These are phyloP conservation scores for Pleuronectes platessa DNA, from an alignment of 2,113 vertebrate species.

Conservation along the genomic window DNA sequence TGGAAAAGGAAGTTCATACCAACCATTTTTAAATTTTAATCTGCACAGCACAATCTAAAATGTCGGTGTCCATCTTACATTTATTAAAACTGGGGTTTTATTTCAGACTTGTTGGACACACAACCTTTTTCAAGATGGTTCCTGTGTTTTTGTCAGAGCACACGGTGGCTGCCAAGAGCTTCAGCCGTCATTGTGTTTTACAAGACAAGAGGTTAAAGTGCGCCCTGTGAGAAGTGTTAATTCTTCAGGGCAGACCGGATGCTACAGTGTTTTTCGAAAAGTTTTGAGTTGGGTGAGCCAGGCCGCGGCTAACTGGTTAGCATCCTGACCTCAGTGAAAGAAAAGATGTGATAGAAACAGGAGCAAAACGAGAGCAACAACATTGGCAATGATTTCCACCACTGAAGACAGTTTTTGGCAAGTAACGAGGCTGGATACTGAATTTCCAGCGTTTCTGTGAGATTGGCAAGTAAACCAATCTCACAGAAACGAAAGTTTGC, in stretches of 20 bases:
- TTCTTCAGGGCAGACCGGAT: constrained; percentile 3
- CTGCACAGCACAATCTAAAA: not conserved
- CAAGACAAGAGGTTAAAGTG: not conserved
- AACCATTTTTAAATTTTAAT: not conserved
- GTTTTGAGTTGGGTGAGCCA: not conserved
- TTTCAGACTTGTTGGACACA: not conserved
- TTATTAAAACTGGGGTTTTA: not conserved
- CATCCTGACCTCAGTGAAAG: not conserved
- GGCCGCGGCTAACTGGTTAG: not conserved
- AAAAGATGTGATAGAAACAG: not conserved
- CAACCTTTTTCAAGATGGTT: not conserved
- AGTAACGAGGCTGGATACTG: not conserved
- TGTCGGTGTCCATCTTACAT: not conserved
- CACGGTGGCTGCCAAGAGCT: not conserved
- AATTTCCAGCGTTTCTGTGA: not conserved
- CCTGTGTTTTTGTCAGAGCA: not conserved
- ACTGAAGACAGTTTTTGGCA: not conserved
- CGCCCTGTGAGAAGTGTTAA: not conserved
- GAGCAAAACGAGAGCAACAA: not conserved
- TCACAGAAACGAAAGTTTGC: too few species aligned
- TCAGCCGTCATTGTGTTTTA: not conserved
- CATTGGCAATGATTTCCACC: not conserved
- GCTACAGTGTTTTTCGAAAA: not conserved
- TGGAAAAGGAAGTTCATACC: too few species aligned
- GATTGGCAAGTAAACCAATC: not conserved